A percentile compares a stretch with the other conserved stretches of the same genome.
These are phyloP conservation scores for Kryptolebias marmoratus DNA, from an alignment of 2,113 vertebrate species.

Conservation along the genomic window DNA sequence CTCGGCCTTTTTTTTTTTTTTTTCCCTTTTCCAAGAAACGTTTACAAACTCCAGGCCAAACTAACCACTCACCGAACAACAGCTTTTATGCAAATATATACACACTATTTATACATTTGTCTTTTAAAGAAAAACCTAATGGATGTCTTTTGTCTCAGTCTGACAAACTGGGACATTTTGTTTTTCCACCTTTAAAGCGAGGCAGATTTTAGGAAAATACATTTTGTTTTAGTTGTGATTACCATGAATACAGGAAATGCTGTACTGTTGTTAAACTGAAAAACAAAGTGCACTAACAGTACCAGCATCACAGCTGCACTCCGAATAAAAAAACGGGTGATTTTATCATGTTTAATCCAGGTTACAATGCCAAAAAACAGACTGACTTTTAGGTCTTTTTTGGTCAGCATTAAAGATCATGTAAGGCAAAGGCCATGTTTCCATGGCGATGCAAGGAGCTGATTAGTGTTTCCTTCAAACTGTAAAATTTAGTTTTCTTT, in stretches of 20 bases:
- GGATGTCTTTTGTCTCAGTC: constrained; percentile 1
- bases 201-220: background rate
- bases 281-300: background rate
- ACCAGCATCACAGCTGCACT: background rate
- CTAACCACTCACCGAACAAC: constrained; percentile 51
- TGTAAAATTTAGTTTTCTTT: background rate
- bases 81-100: constrained; percentile 53
- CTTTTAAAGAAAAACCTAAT: constrained; percentile 39
- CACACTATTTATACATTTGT: constrained; percentile 56
- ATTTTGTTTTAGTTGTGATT: background rate
- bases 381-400: background rate
- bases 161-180: constrained; percentile 17
- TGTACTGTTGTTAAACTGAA: background rate
- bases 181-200: constrained; percentile 22
- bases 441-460: background rate
- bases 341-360: background rate
- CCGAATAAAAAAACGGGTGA: background rate
- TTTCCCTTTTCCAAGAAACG: constrained; percentile 25
- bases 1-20: constrained; percentile 41
- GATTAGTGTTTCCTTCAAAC: background rate
- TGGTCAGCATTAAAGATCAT: background rate
- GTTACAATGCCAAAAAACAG: background rate
- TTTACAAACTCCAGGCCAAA: constrained; percentile 38
- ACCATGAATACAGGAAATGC: background rate
- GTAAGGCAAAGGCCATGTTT: background rate